phyloP scores from a whole-genome alignment of 2,113 vertebrate species.

The Trogon melanurus region DNA sequence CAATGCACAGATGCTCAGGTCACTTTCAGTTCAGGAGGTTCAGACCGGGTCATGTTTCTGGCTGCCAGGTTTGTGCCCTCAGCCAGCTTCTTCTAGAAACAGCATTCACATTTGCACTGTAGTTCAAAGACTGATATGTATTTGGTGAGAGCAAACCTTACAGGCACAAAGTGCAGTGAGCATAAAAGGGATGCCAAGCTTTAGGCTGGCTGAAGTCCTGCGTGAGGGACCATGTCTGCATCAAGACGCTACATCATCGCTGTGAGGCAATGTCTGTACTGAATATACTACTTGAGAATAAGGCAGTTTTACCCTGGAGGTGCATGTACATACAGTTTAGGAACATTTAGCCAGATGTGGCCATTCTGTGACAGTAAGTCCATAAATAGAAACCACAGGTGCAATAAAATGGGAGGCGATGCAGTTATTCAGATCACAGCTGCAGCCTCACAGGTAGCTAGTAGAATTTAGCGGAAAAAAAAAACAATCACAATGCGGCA shows the following conservation, averaged over 20 bases:
- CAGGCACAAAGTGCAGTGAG: not conserved
- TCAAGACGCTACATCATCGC: not conserved
- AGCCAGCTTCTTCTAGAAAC: not conserved
- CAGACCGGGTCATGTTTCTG: not conserved
- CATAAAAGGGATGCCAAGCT: not conserved
- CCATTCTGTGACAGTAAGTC: not conserved
- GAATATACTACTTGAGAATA: not conserved
- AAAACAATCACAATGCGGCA: not conserved
- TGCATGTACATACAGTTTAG: not conserved
- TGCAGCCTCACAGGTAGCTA: not conserved
- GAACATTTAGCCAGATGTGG: slow-evolving; percentile 33
- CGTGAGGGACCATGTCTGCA: not conserved
- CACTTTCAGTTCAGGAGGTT: not conserved
- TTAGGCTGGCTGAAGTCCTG: not conserved
- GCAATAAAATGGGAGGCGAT: not conserved
- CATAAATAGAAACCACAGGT: not conserved
- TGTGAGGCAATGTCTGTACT: not conserved
- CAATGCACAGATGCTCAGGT: not conserved
- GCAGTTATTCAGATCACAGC: not conserved
- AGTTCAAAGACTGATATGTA: not conserved
- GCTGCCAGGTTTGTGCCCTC: not conserved
- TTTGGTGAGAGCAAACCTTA: slow-evolving; percentile 20
- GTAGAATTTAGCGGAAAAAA: not conserved
- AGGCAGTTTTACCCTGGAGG: slow-evolving; percentile 5
- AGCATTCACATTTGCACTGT: not conserved